phyloP scores from a whole-genome alignment of 2,888 invertebrate species.

The Crematogaster levior region DNA sequence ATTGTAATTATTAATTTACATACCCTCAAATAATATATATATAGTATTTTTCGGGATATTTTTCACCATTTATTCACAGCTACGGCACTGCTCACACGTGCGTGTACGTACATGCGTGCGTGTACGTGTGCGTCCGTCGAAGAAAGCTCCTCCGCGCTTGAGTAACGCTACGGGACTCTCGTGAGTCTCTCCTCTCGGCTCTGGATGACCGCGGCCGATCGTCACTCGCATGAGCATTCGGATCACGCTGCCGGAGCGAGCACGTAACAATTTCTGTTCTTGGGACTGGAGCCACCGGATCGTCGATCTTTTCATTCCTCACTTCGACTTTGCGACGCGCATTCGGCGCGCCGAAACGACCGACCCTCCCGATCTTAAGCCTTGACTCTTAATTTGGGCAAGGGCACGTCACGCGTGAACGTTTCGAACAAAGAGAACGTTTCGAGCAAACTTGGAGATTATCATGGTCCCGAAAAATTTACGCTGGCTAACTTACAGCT shows the following conservation, averaged over 20 bases:
- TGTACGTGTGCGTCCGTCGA: slow-evolving; percentile 55
- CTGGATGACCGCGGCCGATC: slow-evolving; percentile 74
- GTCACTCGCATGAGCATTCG: slow-evolving; percentile 70
- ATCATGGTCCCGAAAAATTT: neutral
- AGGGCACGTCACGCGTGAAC: neutral
- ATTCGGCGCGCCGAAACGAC: slow-evolving; percentile 57
- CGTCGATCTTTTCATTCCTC: slow-evolving; percentile 68
- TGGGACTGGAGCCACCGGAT: slow-evolving; percentile 79
- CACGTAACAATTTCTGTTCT: slow-evolving; percentile 85
- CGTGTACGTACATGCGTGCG: neutral
- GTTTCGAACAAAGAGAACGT: neutral
- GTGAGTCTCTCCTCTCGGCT: slow-evolving; percentile 64
- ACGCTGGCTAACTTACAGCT: neutral
- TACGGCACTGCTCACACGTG: slow-evolving; percentile 39
- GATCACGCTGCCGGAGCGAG: slow-evolving; percentile 76
- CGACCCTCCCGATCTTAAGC: slow-evolving; percentile 16
- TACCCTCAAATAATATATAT: neutral
- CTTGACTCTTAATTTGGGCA: neutral
- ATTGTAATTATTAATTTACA: neutral
- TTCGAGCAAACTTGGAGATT: neutral
- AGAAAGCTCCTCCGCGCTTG: slow-evolving; percentile 67
- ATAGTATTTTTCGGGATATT: slow-evolving; percentile 25
- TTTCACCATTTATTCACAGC: slow-evolving; percentile 26
- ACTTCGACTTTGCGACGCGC: slow-evolving; percentile 55
- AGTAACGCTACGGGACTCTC: slow-evolving; percentile 70